Evolutionary conservation across 1,140 invertebrate genomes (phyloP).

Genomic region (Microplitis demolitor): DNA sequence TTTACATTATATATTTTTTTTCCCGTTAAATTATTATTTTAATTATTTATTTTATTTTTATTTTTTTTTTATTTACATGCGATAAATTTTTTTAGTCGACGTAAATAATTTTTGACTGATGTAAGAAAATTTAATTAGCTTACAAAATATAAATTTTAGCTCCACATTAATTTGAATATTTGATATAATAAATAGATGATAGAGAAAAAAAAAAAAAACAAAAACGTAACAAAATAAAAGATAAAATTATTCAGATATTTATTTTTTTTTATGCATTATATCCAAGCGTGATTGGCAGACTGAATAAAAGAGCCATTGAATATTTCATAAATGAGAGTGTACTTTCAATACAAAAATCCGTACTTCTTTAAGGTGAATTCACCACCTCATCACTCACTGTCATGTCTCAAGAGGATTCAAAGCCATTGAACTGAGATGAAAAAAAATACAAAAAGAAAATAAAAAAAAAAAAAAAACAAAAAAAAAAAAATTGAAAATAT

Average conservation of each 20-base stretch:
- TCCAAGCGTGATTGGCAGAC: background rate
- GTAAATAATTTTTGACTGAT: no score
- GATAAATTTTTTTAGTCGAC: no score
- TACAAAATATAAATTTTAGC: no score
- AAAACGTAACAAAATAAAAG: no score
- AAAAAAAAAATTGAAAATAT: background rate
- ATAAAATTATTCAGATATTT: background rate
- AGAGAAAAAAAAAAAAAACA: no score
- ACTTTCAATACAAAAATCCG: background rate
- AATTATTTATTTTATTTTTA: no score
- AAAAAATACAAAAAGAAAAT: background rate
- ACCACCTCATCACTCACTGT: constrained; percentile 57
- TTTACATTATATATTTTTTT: no score
- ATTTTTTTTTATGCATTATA: background rate
- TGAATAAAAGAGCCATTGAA: background rate
- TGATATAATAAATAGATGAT: no score
- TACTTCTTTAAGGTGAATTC: background rate
- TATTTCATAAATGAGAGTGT: background rate
- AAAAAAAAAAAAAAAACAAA: background rate
- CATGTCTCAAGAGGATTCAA: constrained; percentile 60
- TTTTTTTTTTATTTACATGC: no score
- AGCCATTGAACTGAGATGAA: constrained; percentile 43
- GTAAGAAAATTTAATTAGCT: no score
- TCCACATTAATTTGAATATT: no score
- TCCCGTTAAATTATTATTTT: no score